Conservation (phyloP, 2,113 vertebrate genomes). For the Ageneiosus marmoratus region DNA sequence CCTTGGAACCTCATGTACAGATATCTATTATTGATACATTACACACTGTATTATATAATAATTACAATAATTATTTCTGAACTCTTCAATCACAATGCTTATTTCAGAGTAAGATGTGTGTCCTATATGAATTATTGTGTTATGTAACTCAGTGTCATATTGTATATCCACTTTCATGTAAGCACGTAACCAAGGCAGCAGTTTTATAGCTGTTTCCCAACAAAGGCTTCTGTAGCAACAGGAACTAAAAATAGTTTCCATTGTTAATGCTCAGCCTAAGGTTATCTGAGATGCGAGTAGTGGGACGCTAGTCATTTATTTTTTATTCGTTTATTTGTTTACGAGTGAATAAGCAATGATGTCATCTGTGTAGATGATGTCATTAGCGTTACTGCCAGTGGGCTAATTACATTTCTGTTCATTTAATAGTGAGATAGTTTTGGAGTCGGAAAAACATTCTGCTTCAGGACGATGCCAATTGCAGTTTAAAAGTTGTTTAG, state of each 20-base stretch:
- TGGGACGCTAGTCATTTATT: not conserved
- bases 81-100: not conserved
- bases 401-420: not conserved
- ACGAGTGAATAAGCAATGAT: not conserved
- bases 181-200: slow-evolving; percentile 29
- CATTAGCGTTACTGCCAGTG: not conserved
- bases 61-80: not conserved
- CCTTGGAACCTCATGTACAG: not conserved
- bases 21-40: not conserved
- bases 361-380: slow-evolving; percentile 3
- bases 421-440: not conserved
- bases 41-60: not conserved
- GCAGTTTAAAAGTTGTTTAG: not conserved
- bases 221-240: not conserved
- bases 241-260: slow-evolving; percentile 29
- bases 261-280: not conserved
- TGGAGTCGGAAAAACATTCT: not conserved
- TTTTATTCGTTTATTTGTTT: not conserved
- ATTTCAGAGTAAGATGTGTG: not conserved
- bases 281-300: not conserved
- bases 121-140: not conserved
- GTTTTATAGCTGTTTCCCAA: slow-evolving; percentile 7
- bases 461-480: not conserved
- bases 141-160: not conserved
- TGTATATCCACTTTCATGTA: not conserved